Evolutionary conservation across 1,140 invertebrate species (phyloP).

Genomic region (Temnothorax curvispinosus): DNA sequence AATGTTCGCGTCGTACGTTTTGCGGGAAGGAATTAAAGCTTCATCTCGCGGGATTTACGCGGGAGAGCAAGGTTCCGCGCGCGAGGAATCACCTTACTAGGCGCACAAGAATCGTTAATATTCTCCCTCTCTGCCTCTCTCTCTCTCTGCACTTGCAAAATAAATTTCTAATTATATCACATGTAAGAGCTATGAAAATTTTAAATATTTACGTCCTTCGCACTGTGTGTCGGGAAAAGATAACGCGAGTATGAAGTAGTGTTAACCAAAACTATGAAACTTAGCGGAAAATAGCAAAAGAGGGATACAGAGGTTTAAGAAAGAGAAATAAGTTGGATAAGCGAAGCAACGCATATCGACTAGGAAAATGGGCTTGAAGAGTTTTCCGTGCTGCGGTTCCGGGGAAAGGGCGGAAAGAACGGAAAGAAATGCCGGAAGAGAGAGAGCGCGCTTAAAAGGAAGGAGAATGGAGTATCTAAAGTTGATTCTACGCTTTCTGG

Average conservation of each 20-base stretch:
- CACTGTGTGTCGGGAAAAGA: neutral
- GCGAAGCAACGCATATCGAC: constrained; percentile 38
- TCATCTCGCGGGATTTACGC: constrained; percentile 50
- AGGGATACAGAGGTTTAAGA: constrained; percentile 1
- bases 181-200: neutral
- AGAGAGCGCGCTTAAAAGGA: neutral
- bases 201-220: neutral
- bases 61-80: neutral
- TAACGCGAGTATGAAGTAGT: constrained; percentile 2
- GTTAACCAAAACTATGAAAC: constrained; percentile 31
- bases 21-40: constrained; percentile 49
- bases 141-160: neutral
- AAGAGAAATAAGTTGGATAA: constrained; percentile 42
- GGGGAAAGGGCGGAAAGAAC: neutral
- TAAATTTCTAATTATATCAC: constrained; percentile 43
- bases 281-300: constrained; percentile 36
- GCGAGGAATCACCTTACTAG: constrained; percentile 11
- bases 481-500: constrained; percentile 75
- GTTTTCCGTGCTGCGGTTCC: neutral
- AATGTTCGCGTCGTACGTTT: constrained; percentile 47
- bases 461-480: constrained; percentile 34
- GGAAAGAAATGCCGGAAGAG: neutral
- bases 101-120: neutral
- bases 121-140: neutral
- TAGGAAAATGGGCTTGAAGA: constrained; percentile 29